Conservation (phyloP, 2,113 vertebrate species). For the Cryptotis parvus region DNA sequence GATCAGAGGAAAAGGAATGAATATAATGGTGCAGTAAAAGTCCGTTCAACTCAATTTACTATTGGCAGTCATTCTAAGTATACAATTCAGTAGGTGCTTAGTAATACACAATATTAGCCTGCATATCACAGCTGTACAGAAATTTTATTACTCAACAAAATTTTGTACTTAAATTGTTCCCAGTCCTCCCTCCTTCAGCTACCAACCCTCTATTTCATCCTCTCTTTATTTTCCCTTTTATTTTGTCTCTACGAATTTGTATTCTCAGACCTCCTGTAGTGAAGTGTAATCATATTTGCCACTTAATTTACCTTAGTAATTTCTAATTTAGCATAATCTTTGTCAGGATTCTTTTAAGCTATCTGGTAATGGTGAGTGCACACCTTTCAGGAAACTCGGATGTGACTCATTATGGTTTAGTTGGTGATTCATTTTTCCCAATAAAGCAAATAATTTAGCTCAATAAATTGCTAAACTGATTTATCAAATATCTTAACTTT, state of each 20-base stretch:
- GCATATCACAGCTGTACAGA: neutral
- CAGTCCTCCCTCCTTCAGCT: too few relatives aligned
- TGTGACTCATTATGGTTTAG: too few relatives aligned
- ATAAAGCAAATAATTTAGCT: too few relatives aligned
- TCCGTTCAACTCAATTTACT: neutral
- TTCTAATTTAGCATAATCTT: slow-evolving; percentile 24
- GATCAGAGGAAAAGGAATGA: too few relatives aligned
- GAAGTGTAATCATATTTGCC: neutral
- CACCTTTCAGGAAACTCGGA: too few relatives aligned
- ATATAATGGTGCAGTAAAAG: slow-evolving; percentile 11
- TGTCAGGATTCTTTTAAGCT: neutral
- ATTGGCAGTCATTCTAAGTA: neutral
- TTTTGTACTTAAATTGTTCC: neutral
- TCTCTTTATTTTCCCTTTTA: too few relatives aligned
- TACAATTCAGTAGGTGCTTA: neutral
- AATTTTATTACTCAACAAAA: neutral
- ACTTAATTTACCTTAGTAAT: neutral
- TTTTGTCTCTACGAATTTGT: neutral
- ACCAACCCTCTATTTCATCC: neutral
- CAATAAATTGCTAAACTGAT: neutral
- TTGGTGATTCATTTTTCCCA: too few relatives aligned
- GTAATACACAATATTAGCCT: too few relatives aligned
- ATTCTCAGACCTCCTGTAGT: neutral
- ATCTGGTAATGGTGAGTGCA: too few relatives aligned
- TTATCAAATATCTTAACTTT: slow-evolving; percentile 10